A percentile compares a stretch with the other conserved stretches of the same genome.
Conservation (phyloP, 1,140 invertebrate species). For the Parapsyche elsis region DNA sequence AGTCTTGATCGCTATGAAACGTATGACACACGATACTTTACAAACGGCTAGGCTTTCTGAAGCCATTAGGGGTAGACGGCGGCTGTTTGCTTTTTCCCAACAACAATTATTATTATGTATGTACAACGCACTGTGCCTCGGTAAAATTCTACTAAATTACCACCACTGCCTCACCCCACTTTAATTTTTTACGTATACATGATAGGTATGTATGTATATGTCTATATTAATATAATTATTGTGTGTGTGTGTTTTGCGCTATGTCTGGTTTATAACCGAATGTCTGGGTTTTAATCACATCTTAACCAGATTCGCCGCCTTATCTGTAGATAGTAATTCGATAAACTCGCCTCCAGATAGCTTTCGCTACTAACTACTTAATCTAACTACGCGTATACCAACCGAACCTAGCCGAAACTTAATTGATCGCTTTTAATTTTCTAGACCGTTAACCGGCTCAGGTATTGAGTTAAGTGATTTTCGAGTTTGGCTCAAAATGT, state of each 20-base stretch:
- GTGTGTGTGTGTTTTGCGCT: not conserved
- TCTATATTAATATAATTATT: too few relatives aligned
- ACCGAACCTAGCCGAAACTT: not conserved
- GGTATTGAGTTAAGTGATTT: too few relatives aligned
- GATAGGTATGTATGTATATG: too few relatives aligned
- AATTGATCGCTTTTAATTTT: slow-evolving; percentile 24
- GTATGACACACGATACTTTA: slow-evolving; percentile 28
- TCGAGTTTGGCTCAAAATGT: too few relatives aligned
- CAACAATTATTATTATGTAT: slow-evolving; percentile 5
- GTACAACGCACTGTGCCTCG: too few relatives aligned
- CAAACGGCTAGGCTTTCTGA: slow-evolving; percentile 31
- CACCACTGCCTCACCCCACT: too few relatives aligned
- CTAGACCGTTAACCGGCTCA: slow-evolving; percentile 5
- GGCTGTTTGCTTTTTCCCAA: not conserved
- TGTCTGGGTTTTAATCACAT: slow-evolving; percentile 33
- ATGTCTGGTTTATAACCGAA: slow-evolving; percentile 19
- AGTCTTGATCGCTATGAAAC: slow-evolving; percentile 28
- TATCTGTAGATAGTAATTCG: slow-evolving; percentile 33
- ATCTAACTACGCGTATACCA: not conserved
- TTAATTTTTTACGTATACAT: too few relatives aligned
- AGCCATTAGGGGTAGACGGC: slow-evolving; percentile 26
- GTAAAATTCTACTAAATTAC: too few relatives aligned
- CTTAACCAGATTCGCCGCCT: slow-evolving; percentile 38
- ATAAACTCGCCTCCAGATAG: not conserved
- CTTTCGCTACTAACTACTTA: too few relatives aligned